A percentile compares a stretch with the other conserved stretches of the same genome.
Conservation (phyloP, 2,113 vertebrate genomes). For the Argyrosomus japonicus region DNA sequence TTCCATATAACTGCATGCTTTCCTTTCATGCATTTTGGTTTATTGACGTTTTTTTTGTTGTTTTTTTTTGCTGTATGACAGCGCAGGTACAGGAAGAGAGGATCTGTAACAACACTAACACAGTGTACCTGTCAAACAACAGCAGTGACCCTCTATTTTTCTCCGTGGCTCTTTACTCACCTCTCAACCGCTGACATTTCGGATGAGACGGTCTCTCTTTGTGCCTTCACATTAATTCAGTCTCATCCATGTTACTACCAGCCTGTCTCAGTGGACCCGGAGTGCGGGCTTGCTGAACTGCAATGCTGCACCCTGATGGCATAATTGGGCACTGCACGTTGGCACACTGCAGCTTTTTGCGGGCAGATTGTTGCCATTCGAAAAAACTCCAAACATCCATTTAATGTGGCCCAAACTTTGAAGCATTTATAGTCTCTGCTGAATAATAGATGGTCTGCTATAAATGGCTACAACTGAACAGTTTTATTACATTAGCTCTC, state of each 20-base stretch:
- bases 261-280: conserved; percentile 20
- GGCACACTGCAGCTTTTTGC: conserved; percentile 19
- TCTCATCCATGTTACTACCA: conserved; percentile 33
- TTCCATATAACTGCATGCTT: conserved; percentile 75
- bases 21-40: conserved; percentile 39
- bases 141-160: conserved; percentile 51
- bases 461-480: conserved; percentile 41
- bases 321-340: conserved; percentile 15
- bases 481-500: conserved; percentile 34
- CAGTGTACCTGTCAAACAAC: conserved; percentile 63
- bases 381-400: conserved; percentile 45
- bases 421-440: conserved; percentile 8
- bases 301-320: conserved; percentile 61
- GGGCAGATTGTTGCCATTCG: conserved; percentile 20
- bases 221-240: conserved; percentile 60
- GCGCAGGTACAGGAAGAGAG: conserved; percentile 19
- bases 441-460: conserved; percentile 45
- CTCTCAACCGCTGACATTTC: conserved; percentile 74
- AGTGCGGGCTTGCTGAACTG: background rate
- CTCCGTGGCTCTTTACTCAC: conserved; percentile 56
- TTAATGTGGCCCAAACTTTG: conserved; percentile 31
- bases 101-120: conserved; percentile 56
- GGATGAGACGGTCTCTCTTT: conserved; percentile 51
- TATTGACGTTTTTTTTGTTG: conserved; percentile 6
- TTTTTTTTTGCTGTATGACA: conserved; percentile 19